phyloP scores from a whole-genome alignment of 2,113 vertebrate species.

The Rhagologus leucostigma region DNA sequence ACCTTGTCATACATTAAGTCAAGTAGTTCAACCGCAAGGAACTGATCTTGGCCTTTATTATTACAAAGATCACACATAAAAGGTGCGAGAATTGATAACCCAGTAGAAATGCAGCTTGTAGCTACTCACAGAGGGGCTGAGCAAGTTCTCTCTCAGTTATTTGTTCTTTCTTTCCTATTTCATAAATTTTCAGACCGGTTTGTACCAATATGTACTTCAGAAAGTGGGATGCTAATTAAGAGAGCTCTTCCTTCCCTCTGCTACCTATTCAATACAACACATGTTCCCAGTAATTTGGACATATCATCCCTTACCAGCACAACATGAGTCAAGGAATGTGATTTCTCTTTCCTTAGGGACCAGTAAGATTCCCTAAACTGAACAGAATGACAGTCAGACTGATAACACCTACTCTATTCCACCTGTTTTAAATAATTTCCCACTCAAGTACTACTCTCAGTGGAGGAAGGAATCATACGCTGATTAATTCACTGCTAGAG shows the following conservation, averaged over 20 bases:
- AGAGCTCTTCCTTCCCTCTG: not conserved
- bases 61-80: not conserved
- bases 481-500: not conserved
- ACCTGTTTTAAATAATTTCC: constrained; percentile 14
- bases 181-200: not conserved
- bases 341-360: not conserved
- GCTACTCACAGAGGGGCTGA: not conserved
- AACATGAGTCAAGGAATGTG: not conserved
- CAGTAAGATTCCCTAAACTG: constrained; percentile 12
- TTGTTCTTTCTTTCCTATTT: not conserved
- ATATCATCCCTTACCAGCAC: not conserved
- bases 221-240: not conserved
- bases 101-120: not conserved
- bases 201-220: not conserved
- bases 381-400: constrained; percentile 53
- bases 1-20: not conserved
- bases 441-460: not conserved
- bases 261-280: not conserved
- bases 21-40: not conserved
- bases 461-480: not conserved
- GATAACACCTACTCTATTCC: constrained; percentile 15
- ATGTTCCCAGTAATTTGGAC: not conserved
- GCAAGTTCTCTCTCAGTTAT: not conserved
- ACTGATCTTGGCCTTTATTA: not conserved
- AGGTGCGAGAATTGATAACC: not conserved